Evolutionary conservation across 2,113 vertebrate genomes (phyloP), one percentile per base, ranked within the genome.

Genomic region (Stigmatopora nigra): DNA sequence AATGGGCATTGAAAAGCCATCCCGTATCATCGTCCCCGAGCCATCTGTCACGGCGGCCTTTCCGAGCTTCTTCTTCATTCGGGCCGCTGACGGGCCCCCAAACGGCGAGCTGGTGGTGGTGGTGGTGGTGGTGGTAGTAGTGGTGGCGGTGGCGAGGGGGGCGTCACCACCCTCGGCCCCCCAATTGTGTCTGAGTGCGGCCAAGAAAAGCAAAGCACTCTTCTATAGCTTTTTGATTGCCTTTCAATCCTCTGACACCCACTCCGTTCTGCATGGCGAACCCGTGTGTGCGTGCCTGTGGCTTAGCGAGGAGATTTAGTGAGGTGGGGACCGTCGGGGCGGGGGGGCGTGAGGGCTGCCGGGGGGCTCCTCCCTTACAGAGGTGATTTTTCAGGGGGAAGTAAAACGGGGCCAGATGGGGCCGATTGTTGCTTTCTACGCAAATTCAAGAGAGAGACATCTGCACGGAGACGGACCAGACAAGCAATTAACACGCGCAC

Each of bases 221-320:
- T 93, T 95, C 92, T 95, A 98, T 98, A 96, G 95, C 93, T 95
- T 98, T 98, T 96, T 97, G 94, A 97, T 97, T 94, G 95, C 93
- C 94, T 96, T 95, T 97, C 94, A 96, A 95, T 98, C 93, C 92
- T 78, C 90, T 87, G 83, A 91, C 89, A 91, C 92, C 92, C 93
- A 97, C 94, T 92, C 75, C 87, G 75, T 76, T 81, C 81, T 83
- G 80, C 82, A 78, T 83, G 73, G 70, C 81, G 76, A 74, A 74
- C 74, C 81, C 73, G 74, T 61, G 67, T 70, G 70, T 78, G 70
- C 66, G 69, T 64, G 64, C 71, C 65, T 57, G 78, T 68, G 20
- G 53, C 55, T 44, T 60, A 22, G 67, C 64, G 64, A 64, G 78
- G 83, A 84, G 87, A 89, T 85, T 88, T 88, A 84, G 83, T 71